Conservation (phyloP, 2,888 invertebrate species). For the Xestia sexstrigata region DNA sequence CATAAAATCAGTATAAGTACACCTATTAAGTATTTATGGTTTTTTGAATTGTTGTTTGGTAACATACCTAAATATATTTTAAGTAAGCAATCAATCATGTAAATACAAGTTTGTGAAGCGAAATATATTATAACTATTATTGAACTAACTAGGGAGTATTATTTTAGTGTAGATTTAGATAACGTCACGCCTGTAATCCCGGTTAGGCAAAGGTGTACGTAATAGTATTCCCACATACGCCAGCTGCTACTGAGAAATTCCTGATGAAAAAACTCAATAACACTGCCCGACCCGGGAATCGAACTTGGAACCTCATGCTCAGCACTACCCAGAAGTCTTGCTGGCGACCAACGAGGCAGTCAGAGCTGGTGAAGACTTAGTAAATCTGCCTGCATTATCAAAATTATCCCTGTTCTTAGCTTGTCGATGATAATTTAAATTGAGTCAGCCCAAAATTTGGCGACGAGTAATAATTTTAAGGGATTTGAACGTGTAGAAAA, state of each 20-base stretch:
- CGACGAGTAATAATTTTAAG: neutral
- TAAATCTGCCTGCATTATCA: neutral
- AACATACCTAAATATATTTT: conserved; percentile 80
- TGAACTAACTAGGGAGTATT: conserved; percentile 69
- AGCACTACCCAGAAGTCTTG: neutral
- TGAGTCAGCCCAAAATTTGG: too few relatives aligned
- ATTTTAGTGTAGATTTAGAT: conserved; percentile 30
- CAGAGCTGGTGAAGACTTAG: neutral
- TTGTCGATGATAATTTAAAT: too few relatives aligned
- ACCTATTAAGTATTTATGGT: conserved; percentile 82
- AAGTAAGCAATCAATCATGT: conserved; percentile 88
- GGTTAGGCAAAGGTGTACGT: neutral
- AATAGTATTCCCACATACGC: neutral
- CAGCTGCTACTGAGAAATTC: too few relatives aligned
- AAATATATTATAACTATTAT: conserved; percentile 86
- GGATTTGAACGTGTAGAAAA: neutral
- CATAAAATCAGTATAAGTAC: conserved; percentile 84
- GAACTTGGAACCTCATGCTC: too few relatives aligned
- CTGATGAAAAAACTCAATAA: too few relatives aligned
- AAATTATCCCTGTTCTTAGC: neutral
- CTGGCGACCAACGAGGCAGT: neutral
- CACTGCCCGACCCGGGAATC: too few relatives aligned
- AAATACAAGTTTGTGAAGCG: conserved; percentile 89
- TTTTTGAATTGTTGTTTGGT: conserved; percentile 85
- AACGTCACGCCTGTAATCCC: neutral